Base-by-base conservation (phyloP, 2,888 invertebrate genomes). In the Sinotaia quadrata region DNA sequence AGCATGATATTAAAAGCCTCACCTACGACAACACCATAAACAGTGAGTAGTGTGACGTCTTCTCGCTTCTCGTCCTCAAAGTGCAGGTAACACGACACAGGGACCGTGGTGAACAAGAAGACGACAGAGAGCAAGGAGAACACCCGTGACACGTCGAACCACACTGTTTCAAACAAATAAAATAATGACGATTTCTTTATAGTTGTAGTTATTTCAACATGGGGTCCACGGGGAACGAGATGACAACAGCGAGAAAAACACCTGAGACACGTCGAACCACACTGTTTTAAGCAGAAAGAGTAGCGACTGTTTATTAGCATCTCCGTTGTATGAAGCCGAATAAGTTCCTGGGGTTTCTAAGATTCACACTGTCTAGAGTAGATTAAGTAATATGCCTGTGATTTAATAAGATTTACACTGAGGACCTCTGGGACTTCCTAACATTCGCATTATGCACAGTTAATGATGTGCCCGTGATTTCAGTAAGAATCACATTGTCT, bases 41-140 rank as follows among this genome's bases (percentile, higher is more conserved):
- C 27, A 24, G 54, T 54, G 54, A 54, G 27, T 8, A 54, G 54
- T 10, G 27, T 10, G 27, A 54, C 27, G 54, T 54, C 54, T 31
- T 54, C 54, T 31, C 31, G 24, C 27, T 29, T 54, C 21, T 27
- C 27, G 54, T 54, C 54, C 54, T 54, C 10, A 10, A 29, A 27
- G 10, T 54, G 54, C 8, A 54, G 54, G 27, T 24, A 54, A 1
- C 5, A 33, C 5, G 54, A n/a, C 54, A 54, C 24, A 8, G 54
- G 54, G 24, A 54, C 54, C 10, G 29, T 27, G 8, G 54, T 54
- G 27, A 54, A 54, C 8, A 54, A 31, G 27, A 54, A 31, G 21
- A 27, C 33, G 31, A 18, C 21, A 8, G 54, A 54, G 10, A 8
- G 8, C 27, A 54, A 8, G 27, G 3, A 54, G 21, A 54, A 27